Evolutionary conservation across 2,888 invertebrate species (phyloP).

Genomic region (Sinhomidia bicolor): DNA sequence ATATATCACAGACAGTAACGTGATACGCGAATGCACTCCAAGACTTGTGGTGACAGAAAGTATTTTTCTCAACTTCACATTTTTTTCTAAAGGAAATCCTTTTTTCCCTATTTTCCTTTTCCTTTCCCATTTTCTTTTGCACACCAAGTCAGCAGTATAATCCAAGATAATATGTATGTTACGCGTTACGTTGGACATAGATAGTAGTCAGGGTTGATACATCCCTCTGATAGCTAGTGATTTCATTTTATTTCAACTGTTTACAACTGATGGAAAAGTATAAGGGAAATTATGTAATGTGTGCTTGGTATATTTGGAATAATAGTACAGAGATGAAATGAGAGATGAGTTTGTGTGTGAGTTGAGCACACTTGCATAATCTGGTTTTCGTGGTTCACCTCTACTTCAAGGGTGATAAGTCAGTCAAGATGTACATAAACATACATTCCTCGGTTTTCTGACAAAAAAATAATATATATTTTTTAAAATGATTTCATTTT

Average conservation of each 20-base stretch:
- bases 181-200: not conserved
- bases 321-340: not conserved
- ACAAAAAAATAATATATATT: not conserved
- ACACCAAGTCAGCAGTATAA: not conserved
- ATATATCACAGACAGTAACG: too few relatives aligned
- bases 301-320: not conserved
- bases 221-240: not conserved
- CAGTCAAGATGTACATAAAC: constrained; percentile 6
- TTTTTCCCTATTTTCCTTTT: too few relatives aligned
- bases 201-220: not conserved
- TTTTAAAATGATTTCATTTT: constrained; percentile 1
- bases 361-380: too few relatives aligned
- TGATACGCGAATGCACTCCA: too few relatives aligned
- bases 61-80: constrained; percentile 10
- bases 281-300: not conserved
- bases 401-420: constrained; percentile 6
- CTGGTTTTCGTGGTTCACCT: not conserved
- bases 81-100: too few relatives aligned
- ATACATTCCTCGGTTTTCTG: not conserved
- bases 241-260: not conserved
- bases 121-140: not conserved
- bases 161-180: not conserved
- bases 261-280: not conserved
- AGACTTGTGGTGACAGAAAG: not conserved
- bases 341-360: too few relatives aligned